Evolutionary conservation across 2,113 vertebrate genomes (phyloP).

Genomic region (Actinemys pallida): DNA sequence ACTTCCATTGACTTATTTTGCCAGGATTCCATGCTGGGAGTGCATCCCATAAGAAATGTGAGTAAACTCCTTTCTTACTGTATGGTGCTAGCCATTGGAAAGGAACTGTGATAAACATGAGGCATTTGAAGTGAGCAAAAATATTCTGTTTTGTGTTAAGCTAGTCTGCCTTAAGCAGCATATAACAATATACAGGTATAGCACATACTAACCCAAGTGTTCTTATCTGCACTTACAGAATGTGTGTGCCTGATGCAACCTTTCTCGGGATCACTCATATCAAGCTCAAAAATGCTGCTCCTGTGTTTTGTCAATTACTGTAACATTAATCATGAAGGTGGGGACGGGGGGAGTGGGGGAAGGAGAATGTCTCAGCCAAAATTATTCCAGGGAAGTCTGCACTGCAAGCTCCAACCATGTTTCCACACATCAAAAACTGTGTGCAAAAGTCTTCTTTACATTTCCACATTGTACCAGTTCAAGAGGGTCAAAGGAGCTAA

Average conservation of each 20-base stretch:
- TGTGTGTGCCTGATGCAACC: conserved; percentile 30
- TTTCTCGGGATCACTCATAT: conserved; percentile 58
- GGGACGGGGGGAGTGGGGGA: not conserved
- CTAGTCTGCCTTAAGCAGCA: not conserved
- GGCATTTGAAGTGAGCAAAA: conserved; percentile 59
- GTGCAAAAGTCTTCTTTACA: not conserved
- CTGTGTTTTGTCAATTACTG: conserved; percentile 55
- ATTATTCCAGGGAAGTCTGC: conserved; percentile 3
- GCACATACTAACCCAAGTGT: conserved; percentile 33
- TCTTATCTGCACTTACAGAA: conserved; percentile 1
- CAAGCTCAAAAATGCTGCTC: conserved; percentile 62
- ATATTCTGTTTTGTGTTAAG: conserved; percentile 25
- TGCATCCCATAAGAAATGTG: conserved; percentile 12
- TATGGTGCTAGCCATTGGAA: conserved; percentile 64
- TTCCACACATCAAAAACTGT: not conserved
- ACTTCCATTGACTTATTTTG: conserved; percentile 23
- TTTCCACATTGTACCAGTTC: not conserved
- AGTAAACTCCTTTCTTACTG: conserved; percentile 38
- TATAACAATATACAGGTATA: not conserved
- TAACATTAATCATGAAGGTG: conserved; percentile 59
- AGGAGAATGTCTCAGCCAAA: conserved; percentile 44
- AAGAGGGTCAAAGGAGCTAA: not conserved
- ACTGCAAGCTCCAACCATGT: not conserved
- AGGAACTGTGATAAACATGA: conserved; percentile 65
- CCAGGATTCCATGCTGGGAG: not conserved